Base-by-base conservation (phyloP, 2,888 invertebrate species). In the Trissolcus japonicus region DNA sequence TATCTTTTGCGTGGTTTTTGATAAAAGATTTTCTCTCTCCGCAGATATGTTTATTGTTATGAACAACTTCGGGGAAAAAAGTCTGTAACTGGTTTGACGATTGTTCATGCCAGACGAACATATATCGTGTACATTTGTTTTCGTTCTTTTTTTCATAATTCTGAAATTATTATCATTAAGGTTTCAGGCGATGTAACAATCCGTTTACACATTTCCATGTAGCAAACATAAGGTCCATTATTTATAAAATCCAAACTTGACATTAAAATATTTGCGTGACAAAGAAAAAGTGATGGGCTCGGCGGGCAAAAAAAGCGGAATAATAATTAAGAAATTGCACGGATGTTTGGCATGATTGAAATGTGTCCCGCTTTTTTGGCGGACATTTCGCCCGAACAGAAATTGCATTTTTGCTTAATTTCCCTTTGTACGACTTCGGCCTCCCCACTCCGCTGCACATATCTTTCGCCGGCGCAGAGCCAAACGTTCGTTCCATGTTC, bases 11-110 rank as follows among this genome's bases (percentile, higher is more conserved):
- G 19, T 21, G 35, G 21, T 55, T 56, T n/a, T 40, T 55, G 60
- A 73, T 73, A 61, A 71, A n/a, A 60, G 48, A 73, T 16, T 59
- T 72, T 57, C 55, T 29, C 57, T 57, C 43, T 0, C 3, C 25
- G 7, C 21, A n/a, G 9, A 9, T 35, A 46, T 35, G 57, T 68
- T 68, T 68, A 68, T 61, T 68, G 68, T 68, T 53, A 61, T 35
- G 61, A 35, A 29, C 43, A 19, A 21, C 25, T 46, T 19, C 41
- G 35, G 35, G 9, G 35, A 59, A 59, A 63, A 46, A 14, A 29
- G 43, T 16, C 14, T 2, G 21, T 29, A 54, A 11, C 17, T 19
- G 17, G 14, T 16, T 51, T 19, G 19, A 51, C 9, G 4, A 9
- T 17, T 19, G 51, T 48, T 14, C 48, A 48, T 48, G 16, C 11